These are phyloP conservation scores for Drosophila eugracilis DNA, from an alignment of 1,140 invertebrate genomes.

Conservation along the genomic window DNA sequence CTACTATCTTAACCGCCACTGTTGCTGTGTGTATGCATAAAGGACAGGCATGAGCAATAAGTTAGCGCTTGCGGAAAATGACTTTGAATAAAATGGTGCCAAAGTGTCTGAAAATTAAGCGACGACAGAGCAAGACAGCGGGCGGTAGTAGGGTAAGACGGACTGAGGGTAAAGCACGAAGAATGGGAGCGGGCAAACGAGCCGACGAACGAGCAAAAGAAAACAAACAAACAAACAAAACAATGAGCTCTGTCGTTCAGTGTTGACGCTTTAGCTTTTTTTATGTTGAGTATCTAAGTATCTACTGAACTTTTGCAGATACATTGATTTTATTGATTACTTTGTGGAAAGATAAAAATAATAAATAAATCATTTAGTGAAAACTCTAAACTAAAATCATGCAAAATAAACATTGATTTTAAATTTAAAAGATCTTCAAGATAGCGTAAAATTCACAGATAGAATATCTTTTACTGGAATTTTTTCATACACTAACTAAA, in stretches of 20 bases:
- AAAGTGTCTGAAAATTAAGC: conserved; percentile 74
- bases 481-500: too few species aligned
- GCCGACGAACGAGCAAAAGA: conserved; percentile 40
- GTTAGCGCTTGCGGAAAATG: conserved; percentile 66
- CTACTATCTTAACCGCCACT: not conserved
- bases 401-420: too few species aligned
- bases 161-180: conserved; percentile 1
- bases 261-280: not conserved
- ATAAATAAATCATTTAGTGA: too few species aligned
- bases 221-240: conserved; percentile 60
- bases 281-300: too few species aligned
- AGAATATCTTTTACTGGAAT: too few species aligned
- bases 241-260: conserved; percentile 34
- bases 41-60: conserved; percentile 57
- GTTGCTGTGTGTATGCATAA: conserved; percentile 18
- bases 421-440: too few species aligned
- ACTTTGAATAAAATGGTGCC: conserved; percentile 72
- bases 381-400: too few species aligned
- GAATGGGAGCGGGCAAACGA: conserved; percentile 17
- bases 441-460: too few species aligned
- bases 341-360: too few species aligned
- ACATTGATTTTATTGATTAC: not conserved
- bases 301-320: not conserved
- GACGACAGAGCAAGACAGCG: conserved; percentile 10
- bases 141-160: not conserved